phyloP scores from a whole-genome alignment of 2,113 vertebrate genomes.

The Hippocampus zosterae region DNA sequence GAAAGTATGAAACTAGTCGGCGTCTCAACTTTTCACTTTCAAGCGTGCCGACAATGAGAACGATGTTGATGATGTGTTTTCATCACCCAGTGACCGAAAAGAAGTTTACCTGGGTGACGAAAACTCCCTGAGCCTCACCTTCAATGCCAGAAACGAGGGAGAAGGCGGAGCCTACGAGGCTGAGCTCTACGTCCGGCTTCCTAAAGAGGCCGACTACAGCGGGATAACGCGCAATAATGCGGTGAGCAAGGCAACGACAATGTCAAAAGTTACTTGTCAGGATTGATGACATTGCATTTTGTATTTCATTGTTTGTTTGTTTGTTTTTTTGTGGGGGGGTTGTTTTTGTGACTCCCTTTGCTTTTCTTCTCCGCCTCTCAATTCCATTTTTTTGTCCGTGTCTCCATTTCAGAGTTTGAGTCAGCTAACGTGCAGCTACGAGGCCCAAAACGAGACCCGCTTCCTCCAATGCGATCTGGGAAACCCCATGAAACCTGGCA shows the following conservation, averaged over 20 bases:
- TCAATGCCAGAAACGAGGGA: constrained; percentile 78
- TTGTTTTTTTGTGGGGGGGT: too few relatives aligned
- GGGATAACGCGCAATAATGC: constrained; percentile 76
- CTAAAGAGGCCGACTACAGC: constrained; percentile 76
- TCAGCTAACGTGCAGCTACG: constrained; percentile 78
- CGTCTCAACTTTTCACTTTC: too few relatives aligned
- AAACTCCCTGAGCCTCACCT: constrained; percentile 75
- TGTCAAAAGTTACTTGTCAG: too few relatives aligned
- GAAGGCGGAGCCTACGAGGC: constrained; percentile 85
- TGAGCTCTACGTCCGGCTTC: constrained; percentile 76
- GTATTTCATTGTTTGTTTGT: too few relatives aligned
- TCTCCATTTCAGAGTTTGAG: constrained; percentile 69
- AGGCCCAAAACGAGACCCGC: constrained; percentile 74
- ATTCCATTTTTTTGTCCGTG: constrained; percentile 1
- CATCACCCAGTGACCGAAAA: constrained; percentile 66
- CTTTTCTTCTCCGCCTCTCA: too few relatives aligned
- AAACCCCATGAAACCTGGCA: constrained; percentile 83
- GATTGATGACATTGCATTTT: too few relatives aligned
- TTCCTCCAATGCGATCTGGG: constrained; percentile 79
- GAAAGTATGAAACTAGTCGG: too few relatives aligned
- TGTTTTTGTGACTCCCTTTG: too few relatives aligned
- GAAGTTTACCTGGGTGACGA: constrained; percentile 77
- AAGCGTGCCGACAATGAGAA: not conserved
- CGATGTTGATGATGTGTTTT: not conserved
- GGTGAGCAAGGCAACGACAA: constrained; percentile 53